Conservation (phyloP, 2,888 invertebrate genomes). For the Harmothoe impar region DNA sequence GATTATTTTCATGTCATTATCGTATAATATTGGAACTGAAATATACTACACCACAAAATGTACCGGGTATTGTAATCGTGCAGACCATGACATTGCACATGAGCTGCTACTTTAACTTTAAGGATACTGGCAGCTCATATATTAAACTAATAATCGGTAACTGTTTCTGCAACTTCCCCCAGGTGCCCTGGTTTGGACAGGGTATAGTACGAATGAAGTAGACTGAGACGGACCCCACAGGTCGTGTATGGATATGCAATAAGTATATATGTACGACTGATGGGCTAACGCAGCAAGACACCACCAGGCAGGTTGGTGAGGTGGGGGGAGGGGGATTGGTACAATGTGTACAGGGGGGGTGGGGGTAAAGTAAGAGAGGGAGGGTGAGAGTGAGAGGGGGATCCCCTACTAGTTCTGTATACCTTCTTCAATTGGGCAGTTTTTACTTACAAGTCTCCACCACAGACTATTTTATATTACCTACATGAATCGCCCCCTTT, state of each 20-base stretch:
- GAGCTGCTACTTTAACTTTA: too few species aligned
- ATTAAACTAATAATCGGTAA: too few species aligned
- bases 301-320: too few species aligned
- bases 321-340: not conserved
- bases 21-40: too few species aligned
- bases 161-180: too few species aligned
- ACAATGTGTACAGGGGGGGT: not conserved
- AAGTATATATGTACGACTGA: not conserved
- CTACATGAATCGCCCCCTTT: conserved; percentile 22
- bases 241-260: not conserved
- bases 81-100: too few species aligned
- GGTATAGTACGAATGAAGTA: not conserved
- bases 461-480: conserved; percentile 22
- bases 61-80: too few species aligned
- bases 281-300: too few species aligned
- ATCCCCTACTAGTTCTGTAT: not conserved
- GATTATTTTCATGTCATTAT: too few species aligned
- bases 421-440: not conserved
- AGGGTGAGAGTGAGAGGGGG: not conserved
- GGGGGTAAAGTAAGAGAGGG: not conserved
- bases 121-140: too few species aligned
- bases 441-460: not conserved
- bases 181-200: too few species aligned
- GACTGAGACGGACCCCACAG: conserved; percentile 22
- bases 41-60: too few species aligned